These are phyloP conservation scores for Danionella cerebrum DNA, from an alignment of 2,113 vertebrate species.

Conservation along the genomic window DNA sequence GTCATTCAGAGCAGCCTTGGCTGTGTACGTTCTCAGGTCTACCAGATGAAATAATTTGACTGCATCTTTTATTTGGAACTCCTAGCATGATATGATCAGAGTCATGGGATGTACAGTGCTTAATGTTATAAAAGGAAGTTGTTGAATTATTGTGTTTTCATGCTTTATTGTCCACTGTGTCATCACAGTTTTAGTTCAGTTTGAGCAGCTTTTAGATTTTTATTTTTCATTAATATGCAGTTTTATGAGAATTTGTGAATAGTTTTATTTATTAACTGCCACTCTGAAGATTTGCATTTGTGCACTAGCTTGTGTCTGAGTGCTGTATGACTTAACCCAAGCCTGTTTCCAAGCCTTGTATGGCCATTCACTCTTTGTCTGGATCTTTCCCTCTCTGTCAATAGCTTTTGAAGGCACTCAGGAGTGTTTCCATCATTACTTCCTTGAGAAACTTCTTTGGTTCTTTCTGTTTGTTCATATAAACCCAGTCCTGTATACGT, in stretches of 20 bases:
- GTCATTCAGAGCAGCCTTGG: neutral
- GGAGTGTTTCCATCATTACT: slow-evolving; percentile 25
- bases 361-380: slow-evolving; percentile 52
- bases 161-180: neutral
- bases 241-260: slow-evolving; percentile 37
- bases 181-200: no score
- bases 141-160: no score
- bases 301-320: slow-evolving; percentile 24
- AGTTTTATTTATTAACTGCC: slow-evolving; percentile 49
- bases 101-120: neutral
- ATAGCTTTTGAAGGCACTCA: neutral
- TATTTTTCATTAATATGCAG: no score
- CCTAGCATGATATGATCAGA: neutral
- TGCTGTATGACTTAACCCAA: slow-evolving; percentile 56
- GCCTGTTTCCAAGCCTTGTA: slow-evolving; percentile 71
- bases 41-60: neutral
- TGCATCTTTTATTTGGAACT: neutral
- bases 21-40: neutral
- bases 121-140: no score
- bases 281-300: slow-evolving; percentile 12
- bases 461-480: no score
- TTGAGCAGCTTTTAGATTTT: no score
- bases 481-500: no score
- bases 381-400: slow-evolving; percentile 13
- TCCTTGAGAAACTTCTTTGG: no score